Base-by-base conservation (phyloP, 1,140 invertebrate species). In the Bombus affinis region DNA sequence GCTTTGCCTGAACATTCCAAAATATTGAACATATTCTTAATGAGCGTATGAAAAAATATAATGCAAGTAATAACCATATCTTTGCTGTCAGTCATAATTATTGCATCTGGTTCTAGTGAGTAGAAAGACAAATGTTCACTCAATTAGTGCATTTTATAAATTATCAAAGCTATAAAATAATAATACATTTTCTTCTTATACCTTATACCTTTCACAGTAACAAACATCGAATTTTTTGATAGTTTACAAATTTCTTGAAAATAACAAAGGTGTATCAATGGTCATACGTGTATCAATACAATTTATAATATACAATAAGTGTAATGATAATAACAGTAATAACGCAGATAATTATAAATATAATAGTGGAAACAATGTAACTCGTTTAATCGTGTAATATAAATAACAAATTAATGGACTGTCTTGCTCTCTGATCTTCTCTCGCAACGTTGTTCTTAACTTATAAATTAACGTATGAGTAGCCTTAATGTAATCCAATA, bases 401-500 rank as follows among this genome's bases (percentile, higher is more conserved):
- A 90, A 86, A 84, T 89, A 91, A 90, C 86, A 86, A 86, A 72
- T 86, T 86, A 92, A 92, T 91, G 91, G 91, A 92, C 90, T 89
- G 83, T 87, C 44, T 81, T 47, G 44, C 37, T 65, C 72, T 65
- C 82, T 70, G 37, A 74, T 79, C 57, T 62, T 87, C 78, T 85
- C 88, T 92, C 87, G 88, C 91, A 92, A 87, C 86, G 78, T 91
- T 90, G 87, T 70, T 59, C 79, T 92, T 73, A 82, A 91, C 92
- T 92, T 93, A 92, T 71, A 44, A 81, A 72, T 86, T 92, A 92
- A 75, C 42, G 75, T 78, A 88, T 85, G 70, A 76, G 77, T 91
- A 90, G 92, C 83, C 92, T 92, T 89, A 83, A 90, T 70, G 90
- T 72, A 81, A 88, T 90, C 85, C 72, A 79, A 89, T 92, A 90